These are phyloP conservation scores for Megalops cyprinoides DNA, from an alignment of 2,797 vertebrate species.

Conservation along the genomic window DNA sequence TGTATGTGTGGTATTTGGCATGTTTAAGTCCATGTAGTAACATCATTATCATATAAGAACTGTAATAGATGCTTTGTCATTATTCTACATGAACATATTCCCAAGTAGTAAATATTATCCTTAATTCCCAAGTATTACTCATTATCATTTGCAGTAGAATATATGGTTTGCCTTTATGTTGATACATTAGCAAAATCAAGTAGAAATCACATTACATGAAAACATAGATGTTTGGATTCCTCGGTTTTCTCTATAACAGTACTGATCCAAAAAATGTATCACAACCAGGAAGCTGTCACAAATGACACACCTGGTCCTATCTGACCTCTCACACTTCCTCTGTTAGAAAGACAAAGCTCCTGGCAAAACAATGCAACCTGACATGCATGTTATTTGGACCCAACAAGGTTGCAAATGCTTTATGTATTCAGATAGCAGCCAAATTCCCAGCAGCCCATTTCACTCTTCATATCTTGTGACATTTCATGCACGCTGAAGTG, in stretches of 20 bases:
- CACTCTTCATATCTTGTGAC: slow-evolving; percentile 62
- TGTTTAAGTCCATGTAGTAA: background rate
- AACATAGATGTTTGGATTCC: background rate
- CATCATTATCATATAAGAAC: background rate
- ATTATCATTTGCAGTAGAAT: no score
- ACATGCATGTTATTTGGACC: slow-evolving; percentile 40
- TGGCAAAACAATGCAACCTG: slow-evolving; percentile 9
- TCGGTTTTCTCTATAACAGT: background rate
- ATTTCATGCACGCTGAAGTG: slow-evolving; percentile 56
- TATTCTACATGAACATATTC: background rate
- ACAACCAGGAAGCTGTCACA: background rate
- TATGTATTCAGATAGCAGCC: slow-evolving; percentile 44
- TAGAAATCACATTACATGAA: no score
- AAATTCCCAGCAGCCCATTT: slow-evolving; percentile 56
- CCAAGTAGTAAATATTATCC: background rate
- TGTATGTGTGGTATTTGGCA: background rate
- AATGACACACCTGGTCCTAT: background rate
- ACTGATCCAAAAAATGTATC: background rate
- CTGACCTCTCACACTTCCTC: background rate
- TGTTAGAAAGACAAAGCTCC: background rate
- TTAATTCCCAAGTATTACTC: no score
- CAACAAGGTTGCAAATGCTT: slow-evolving; percentile 50
- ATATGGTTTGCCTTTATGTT: background rate
- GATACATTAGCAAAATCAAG: background rate
- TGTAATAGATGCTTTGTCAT: background rate